Conservation (phyloP, 2,888 invertebrate genomes). For the Caenorhabditis uteleia region DNA sequence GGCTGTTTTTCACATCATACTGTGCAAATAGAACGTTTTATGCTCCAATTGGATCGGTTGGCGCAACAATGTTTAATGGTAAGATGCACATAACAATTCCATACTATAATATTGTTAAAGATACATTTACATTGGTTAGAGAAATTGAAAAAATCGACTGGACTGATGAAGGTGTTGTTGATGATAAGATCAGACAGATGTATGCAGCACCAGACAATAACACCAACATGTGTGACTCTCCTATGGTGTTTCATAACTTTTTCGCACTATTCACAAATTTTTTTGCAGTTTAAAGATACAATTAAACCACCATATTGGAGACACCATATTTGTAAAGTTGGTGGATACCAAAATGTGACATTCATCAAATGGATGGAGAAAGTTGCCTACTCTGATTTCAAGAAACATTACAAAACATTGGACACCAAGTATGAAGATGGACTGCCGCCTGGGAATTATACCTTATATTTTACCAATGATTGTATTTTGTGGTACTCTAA, state of each 20-base stretch:
- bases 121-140: conserved; percentile 8
- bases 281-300: conserved; percentile 32
- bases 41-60: conserved; percentile 23
- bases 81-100: background rate
- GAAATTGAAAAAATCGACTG: conserved; percentile 7
- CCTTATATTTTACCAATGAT: conserved; percentile 12
- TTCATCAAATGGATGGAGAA: conserved; percentile 27
- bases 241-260: conserved; percentile 8
- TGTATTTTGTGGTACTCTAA: conserved; percentile 8
- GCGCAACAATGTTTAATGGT: conserved; percentile 31
- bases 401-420: conserved; percentile 25
- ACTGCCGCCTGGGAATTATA: conserved; percentile 9
- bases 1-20: background rate
- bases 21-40: conserved; percentile 4
- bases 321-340: conserved; percentile 33
- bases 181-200: conserved; percentile 2
- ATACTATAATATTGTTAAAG: background rate
- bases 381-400: conserved; percentile 21
- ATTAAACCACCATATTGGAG: conserved; percentile 24
- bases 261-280: background rate
- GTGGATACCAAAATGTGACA: conserved; percentile 24
- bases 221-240: conserved; percentile 17
- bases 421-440: conserved; percentile 9
- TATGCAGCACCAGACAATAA: conserved; percentile 10
- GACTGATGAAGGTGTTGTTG: conserved; percentile 23